These are phyloP conservation scores for Beroe forskalii DNA, from an alignment of 37 sponge, comb jelly and placozoan species.

Conservation along the genomic window DNA sequence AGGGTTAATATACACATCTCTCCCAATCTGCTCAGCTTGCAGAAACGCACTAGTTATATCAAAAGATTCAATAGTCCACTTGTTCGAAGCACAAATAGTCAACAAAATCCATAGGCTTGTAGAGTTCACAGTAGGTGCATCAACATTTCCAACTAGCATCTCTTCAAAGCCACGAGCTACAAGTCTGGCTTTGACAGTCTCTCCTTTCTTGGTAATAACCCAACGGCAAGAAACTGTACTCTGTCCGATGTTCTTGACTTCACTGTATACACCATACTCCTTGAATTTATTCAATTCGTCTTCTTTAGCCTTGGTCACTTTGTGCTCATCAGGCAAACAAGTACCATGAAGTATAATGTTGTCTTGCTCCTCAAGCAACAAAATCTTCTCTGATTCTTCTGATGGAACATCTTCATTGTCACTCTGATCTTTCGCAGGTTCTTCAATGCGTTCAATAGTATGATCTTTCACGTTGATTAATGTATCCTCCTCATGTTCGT, in stretches of 20 bases:
- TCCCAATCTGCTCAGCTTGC: background rate
- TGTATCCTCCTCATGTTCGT: background rate
- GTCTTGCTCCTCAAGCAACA: background rate
- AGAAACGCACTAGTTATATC: slow-evolving; percentile 13
- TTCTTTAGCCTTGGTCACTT: background rate
- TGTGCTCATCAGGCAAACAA: background rate
- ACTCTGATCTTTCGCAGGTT: background rate
- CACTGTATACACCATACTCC: background rate
- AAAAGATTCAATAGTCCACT: background rate
- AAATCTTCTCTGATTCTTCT: background rate
- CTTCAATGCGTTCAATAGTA: no score
- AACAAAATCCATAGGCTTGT: background rate
- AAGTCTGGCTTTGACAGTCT: background rate
- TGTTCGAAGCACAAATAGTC: background rate
- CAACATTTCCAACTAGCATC: background rate
- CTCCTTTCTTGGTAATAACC: background rate
- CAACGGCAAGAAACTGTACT: background rate
- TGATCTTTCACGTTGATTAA: no score
- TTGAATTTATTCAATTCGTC: background rate
- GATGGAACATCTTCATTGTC: background rate
- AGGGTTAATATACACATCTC: slow-evolving; percentile 2
- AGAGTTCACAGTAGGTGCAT: background rate
- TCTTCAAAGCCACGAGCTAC: slow-evolving; percentile 33
- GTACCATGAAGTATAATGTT: no score
- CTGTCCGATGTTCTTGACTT: slow-evolving; percentile 30